phyloP scores from a whole-genome alignment of 2,888 invertebrate species.

The Mythimna ferrago region DNA sequence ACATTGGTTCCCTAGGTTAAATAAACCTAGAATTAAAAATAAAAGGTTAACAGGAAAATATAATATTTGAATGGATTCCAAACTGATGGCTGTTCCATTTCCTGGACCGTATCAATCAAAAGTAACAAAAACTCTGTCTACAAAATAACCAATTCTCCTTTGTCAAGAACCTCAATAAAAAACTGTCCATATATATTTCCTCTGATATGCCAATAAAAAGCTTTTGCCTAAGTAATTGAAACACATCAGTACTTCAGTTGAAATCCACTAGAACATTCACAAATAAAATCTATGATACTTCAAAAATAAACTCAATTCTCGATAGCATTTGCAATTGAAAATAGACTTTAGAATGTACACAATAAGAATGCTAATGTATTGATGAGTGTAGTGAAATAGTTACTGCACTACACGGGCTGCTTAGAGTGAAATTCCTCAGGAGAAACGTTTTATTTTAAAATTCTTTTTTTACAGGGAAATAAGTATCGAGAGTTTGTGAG shows the following conservation, averaged over 20 bases:
- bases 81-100: neutral
- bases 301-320: constrained; percentile 49
- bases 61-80: too few species aligned
- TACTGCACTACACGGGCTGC: constrained; percentile 30
- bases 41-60: too few species aligned
- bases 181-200: constrained; percentile 1
- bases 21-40: too few species aligned
- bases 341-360: constrained; percentile 27
- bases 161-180: constrained; percentile 23
- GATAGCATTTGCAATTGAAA: constrained; percentile 50
- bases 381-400: constrained; percentile 39
- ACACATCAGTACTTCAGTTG: constrained; percentile 48
- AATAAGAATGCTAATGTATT: constrained; percentile 54
- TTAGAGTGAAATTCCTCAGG: constrained; percentile 46
- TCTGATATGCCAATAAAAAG: constrained; percentile 42
- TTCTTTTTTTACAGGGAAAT: constrained; percentile 30
- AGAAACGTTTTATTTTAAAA: constrained; percentile 42
- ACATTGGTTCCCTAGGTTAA: too few species aligned
- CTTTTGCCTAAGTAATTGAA: constrained; percentile 61
- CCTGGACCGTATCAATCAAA: neutral
- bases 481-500: neutral
- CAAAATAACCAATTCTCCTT: neutral
- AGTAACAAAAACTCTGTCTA: neutral
- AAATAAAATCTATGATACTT: constrained; percentile 60
- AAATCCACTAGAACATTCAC: constrained; percentile 47